Base-by-base conservation (phyloP, 2,888 invertebrate genomes). In the Sepiola atlantica region DNA sequence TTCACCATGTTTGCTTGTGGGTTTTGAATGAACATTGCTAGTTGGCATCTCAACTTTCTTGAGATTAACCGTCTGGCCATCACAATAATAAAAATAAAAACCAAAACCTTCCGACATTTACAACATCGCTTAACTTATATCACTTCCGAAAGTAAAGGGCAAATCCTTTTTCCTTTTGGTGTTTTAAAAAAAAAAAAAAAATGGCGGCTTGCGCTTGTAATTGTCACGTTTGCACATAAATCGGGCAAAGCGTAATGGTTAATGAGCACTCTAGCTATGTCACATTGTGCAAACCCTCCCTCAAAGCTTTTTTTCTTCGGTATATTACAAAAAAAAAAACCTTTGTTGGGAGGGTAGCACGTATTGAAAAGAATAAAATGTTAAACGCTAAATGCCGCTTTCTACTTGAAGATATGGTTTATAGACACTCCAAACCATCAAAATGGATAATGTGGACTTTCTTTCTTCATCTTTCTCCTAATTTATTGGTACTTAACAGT, bases 11-110 rank as follows among this genome's bases (percentile, higher is more conserved):
- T 92, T 91, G 77, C n/a, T 77, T 77, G 77, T 77, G 77, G 45
- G n/a, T 77, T 77, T 77, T 77, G 77, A 77, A 77, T 77, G 77
- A n/a, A 77, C 77, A 77, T 92, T 54, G n/a, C 35, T 92, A n/a
- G 45, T 55, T 92, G 92, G 92, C 92, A 92, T 55, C 28, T 6
- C 54, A 54, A 54, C 54, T 92, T n/a, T n/a, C n/a, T 55, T 92
- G 77, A 77, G 77, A n/a, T 77, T 77, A 77, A 77, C 77, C 10
- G 12, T 32, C n/a, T 77, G 77, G n/a, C n/a, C n/a, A n/a, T 77
- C 21, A 8, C 14, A 77, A n/a, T 14, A 77, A 77, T 1, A 77
- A 77, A n/a, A 77, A 77, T 28, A n/a, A 10, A 18, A 32, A 77
- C 12, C 8, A 0, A 77, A 77, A 77, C 14, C 45, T n/a, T n/a